These are phyloP conservation scores for Neogale vison DNA, from an alignment of 2,113 vertebrate genomes.

Conservation along the genomic window DNA sequence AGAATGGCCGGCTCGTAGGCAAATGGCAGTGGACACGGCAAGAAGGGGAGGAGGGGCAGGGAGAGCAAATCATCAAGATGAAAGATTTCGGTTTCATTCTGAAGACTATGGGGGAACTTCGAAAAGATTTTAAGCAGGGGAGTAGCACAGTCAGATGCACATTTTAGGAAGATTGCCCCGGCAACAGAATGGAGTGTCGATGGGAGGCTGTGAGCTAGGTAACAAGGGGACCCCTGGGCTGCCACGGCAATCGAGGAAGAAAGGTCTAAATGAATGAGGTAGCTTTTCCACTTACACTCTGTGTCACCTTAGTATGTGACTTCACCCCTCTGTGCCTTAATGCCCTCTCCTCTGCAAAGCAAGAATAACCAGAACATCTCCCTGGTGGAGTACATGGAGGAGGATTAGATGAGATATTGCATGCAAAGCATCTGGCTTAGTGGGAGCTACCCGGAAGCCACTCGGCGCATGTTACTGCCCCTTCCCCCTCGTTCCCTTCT, in stretches of 20 bases:
- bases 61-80: not conserved
- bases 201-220: not conserved
- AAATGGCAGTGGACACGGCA: not conserved
- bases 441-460: not conserved
- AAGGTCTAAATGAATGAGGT: not conserved
- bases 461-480: not conserved
- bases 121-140: not conserved
- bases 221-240: not conserved
- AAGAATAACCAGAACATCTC: not conserved
- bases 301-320: not conserved
- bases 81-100: slow-evolving; percentile 31
- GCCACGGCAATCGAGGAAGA: not conserved
- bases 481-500: slow-evolving; percentile 23
- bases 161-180: not conserved
- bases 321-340: not conserved
- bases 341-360: not conserved
- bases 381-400: not conserved
- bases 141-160: not conserved
- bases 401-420: not conserved
- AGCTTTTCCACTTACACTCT: slow-evolving; percentile 6
- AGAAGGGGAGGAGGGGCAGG: not conserved
- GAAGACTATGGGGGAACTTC: not conserved
- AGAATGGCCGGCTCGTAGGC: not conserved
- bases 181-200: not conserved
- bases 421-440: slow-evolving; percentile 27